Conservation (phyloP, 2,113 vertebrate genomes). For the Danionella cerebrum region DNA sequence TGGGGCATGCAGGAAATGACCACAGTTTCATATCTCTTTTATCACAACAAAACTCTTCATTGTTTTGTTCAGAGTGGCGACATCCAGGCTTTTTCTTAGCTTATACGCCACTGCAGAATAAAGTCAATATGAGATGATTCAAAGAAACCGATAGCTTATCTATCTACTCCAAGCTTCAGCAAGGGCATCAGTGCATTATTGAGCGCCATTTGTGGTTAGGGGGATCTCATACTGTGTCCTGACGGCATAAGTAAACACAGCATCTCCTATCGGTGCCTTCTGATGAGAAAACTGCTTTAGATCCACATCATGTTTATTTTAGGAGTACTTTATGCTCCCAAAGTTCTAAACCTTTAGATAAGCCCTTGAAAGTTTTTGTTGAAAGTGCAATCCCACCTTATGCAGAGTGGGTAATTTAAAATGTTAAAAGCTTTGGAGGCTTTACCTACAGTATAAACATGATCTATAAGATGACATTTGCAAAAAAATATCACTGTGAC, state of each 20-base stretch:
- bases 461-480: slow-evolving; percentile 2
- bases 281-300: neutral
- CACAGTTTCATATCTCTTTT: slow-evolving; percentile 11
- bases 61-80: neutral
- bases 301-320: slow-evolving; percentile 13
- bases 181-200: slow-evolving; percentile 11
- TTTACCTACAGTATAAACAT: slow-evolving; percentile 3
- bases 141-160: slow-evolving; percentile 8
- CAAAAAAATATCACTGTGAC: neutral
- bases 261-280: slow-evolving; percentile 12
- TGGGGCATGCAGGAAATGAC: slow-evolving; percentile 34
- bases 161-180: neutral
- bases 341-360: neutral
- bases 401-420: neutral
- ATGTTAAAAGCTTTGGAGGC: neutral
- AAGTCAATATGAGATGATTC: slow-evolving; percentile 1
- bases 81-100: neutral
- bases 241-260: slow-evolving; percentile 5
- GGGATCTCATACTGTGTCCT: neutral
- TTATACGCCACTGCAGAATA: neutral
- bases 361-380: too few species aligned
- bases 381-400: neutral
- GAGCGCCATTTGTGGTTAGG: slow-evolving; percentile 8
- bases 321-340: neutral
- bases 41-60: neutral